Percentiles rank a stretch among this genome's conserved stretches.
Conservation (phyloP, 2,797 vertebrate genomes). For the Thaleichthys pacificus region DNA sequence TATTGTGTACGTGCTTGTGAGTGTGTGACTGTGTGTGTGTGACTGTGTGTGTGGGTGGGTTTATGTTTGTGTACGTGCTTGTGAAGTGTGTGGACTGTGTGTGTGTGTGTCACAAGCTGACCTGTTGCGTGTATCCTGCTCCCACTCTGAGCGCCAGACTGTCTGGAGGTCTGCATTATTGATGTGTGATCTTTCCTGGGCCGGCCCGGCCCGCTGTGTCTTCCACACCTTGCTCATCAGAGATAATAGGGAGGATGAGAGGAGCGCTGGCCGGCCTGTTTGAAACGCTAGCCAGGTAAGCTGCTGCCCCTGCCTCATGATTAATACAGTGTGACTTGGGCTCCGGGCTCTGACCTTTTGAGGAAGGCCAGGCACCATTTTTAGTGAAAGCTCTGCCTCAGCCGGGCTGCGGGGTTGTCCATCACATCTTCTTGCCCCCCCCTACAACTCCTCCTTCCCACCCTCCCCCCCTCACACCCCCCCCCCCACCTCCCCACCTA, state of each 20-base stretch:
- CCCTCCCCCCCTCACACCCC: background rate
- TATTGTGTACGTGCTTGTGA: too few relatives aligned
- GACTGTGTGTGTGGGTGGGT: too few relatives aligned
- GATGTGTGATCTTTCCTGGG: conserved; percentile 67
- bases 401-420: conserved; percentile 73
- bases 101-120: background rate
- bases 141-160: background rate
- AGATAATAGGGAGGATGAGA: conserved; percentile 65
- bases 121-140: background rate
- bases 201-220: conserved; percentile 43
- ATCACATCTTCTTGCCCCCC: conserved; percentile 64
- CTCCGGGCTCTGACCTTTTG: conserved; percentile 79
- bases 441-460: conserved; percentile 25
- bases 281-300: conserved; percentile 80
- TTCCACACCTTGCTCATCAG: conserved; percentile 81
- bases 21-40: background rate
- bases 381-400: conserved; percentile 79
- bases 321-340: conserved; percentile 76
- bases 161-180: conserved; percentile 64
- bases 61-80: background rate
- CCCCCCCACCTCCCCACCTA: conserved; percentile 12
- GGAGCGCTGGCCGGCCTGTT: conserved; percentile 73
- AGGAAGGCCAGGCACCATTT: conserved; percentile 82
- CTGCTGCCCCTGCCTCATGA: conserved; percentile 68
- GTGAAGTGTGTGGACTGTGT: background rate